A percentile compares a stretch with the other conserved stretches of the same genome.
Conservation (phyloP, 1,140 invertebrate species). For the Dreissena rostriformis region DNA sequence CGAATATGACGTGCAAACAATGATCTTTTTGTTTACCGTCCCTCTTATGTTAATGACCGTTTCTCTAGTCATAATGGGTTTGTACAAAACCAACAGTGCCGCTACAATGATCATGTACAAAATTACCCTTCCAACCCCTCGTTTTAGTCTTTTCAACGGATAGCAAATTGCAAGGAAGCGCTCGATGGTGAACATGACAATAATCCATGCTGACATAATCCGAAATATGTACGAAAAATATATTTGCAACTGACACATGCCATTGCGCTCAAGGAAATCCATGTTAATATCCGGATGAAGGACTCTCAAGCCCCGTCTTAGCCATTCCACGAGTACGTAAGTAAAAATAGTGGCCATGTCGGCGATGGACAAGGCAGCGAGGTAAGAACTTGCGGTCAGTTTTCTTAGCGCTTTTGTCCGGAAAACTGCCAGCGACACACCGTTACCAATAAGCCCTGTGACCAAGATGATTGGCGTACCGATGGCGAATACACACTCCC, state of each 20-base stretch:
- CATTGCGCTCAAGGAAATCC: slow-evolving; percentile 60
- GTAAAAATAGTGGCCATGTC: slow-evolving; percentile 62
- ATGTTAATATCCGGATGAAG: background rate
- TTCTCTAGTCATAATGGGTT: slow-evolving; percentile 68
- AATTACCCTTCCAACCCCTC: slow-evolving; percentile 61
- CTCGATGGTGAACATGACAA: slow-evolving; percentile 75
- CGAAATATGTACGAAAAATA: slow-evolving; percentile 71
- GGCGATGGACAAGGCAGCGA: slow-evolving; percentile 65
- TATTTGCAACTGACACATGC: slow-evolving; percentile 68
- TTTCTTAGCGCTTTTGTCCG: slow-evolving; percentile 68
- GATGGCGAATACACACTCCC: slow-evolving; percentile 1
- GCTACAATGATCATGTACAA: slow-evolving; percentile 47
- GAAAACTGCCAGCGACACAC: slow-evolving; percentile 72
- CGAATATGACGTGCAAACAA: slow-evolving; percentile 53
- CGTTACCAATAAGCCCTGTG: slow-evolving; percentile 71
- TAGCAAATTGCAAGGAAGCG: slow-evolving; percentile 71
- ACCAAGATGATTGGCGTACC: slow-evolving; percentile 61
- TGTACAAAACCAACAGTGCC: slow-evolving; percentile 60
- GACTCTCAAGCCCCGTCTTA: slow-evolving; percentile 19
- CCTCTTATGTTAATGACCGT: slow-evolving; percentile 16
- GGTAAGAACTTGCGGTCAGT: slow-evolving; percentile 70
- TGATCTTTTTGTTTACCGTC: background rate
- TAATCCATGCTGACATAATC: slow-evolving; percentile 73
- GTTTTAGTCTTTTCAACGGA: slow-evolving; percentile 57
- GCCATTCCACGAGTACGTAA: slow-evolving; percentile 9